A percentile compares a stretch with the other conserved stretches of the same genome.
Evolutionary conservation across 2,888 invertebrate species (phyloP).

Genomic region (Ophion costatus): DNA sequence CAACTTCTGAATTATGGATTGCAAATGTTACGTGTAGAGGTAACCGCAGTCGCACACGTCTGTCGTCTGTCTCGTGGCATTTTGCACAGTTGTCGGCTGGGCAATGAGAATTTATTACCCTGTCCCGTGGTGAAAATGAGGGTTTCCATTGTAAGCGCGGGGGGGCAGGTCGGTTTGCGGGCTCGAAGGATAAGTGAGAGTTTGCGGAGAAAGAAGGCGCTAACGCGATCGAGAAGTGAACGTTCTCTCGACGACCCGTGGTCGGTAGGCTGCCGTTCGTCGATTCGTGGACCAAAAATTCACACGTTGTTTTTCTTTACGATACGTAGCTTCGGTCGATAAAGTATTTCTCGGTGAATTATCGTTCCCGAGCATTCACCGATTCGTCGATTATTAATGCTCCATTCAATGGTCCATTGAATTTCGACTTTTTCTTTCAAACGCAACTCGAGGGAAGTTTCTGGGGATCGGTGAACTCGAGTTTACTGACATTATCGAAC

Average conservation of each 20-base stretch:
- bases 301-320: neutral
- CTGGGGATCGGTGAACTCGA: neutral
- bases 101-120: conserved; percentile 13
- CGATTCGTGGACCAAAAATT: conserved; percentile 23
- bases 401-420: neutral
- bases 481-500: neutral
- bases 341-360: conserved; percentile 25
- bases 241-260: conserved; percentile 55
- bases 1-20: neutral
- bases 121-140: neutral
- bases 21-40: neutral
- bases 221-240: conserved; percentile 61
- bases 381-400: neutral
- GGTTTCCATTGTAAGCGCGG: conserved; percentile 6
- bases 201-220: conserved; percentile 30
- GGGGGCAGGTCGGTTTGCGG: neutral
- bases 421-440: no score
- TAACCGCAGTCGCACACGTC: neutral
- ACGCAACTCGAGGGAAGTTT: no score
- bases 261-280: conserved; percentile 48
- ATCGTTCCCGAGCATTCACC: neutral
- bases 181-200: conserved; percentile 71
- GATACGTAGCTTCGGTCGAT: conserved; percentile 49
- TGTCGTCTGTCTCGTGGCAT: conserved; percentile 3
- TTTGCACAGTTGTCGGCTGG: conserved; percentile 2